These are phyloP conservation scores for Chrysolina americana DNA, from an alignment of 2,888 invertebrate species.

Conservation along the genomic window DNA sequence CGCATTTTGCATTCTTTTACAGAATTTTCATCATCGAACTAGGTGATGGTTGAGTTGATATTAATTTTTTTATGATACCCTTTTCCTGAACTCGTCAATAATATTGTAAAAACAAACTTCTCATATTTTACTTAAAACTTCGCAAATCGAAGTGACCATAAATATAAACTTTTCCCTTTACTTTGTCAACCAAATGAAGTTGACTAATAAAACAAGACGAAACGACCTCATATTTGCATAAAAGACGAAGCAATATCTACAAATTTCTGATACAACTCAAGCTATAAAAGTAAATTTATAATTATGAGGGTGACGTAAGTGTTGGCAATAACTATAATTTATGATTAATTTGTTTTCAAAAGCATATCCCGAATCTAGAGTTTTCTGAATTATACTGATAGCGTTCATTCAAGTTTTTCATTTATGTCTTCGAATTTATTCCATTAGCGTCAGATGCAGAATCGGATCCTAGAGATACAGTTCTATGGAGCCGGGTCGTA, in stretches of 20 bases:
- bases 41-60: background rate
- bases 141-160: conserved; percentile 44
- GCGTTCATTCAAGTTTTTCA: conserved; percentile 9
- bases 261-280: conserved; percentile 60
- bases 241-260: conserved; percentile 56
- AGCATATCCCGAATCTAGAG: conserved; percentile 29
- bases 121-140: conserved; percentile 40
- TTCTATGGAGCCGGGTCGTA: background rate
- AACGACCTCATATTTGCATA: conserved; percentile 59
- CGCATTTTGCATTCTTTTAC: too few relatives aligned
- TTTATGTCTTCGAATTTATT: conserved; percentile 13
- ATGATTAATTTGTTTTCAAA: conserved; percentile 63
- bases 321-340: conserved; percentile 61
- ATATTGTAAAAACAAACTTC: conserved; percentile 22
- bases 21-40: too few relatives aligned
- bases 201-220: conserved; percentile 55
- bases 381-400: conserved; percentile 16
- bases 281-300: conserved; percentile 64
- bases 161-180: conserved; percentile 53
- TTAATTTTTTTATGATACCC: background rate
- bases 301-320: conserved; percentile 63
- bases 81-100: background rate
- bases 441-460: background rate
- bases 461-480: background rate
- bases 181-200: conserved; percentile 51